These are phyloP conservation scores for Megalurothrips usitatus DNA, from an alignment of 2,888 invertebrate species.

Conservation along the genomic window DNA sequence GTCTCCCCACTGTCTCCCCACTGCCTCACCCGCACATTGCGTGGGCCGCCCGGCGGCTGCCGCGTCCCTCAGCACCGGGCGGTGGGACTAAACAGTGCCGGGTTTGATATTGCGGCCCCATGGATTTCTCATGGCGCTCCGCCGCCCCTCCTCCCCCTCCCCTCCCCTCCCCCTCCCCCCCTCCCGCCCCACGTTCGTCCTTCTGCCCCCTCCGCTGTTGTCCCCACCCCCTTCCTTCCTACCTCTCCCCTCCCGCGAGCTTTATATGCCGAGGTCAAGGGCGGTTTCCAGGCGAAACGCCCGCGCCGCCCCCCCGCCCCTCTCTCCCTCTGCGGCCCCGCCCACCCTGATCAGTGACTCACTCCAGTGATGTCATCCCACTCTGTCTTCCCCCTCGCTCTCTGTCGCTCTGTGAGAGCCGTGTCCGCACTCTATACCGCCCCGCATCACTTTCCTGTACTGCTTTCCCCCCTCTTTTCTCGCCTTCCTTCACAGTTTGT, in stretches of 20 bases:
- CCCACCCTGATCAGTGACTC: slow-evolving; percentile 1
- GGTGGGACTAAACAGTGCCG: background rate
- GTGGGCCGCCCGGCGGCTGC: too few species aligned
- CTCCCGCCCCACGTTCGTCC: background rate
- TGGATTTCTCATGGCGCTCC: background rate
- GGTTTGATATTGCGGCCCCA: background rate
- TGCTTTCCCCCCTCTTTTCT: too few species aligned
- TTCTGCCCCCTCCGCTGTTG: background rate
- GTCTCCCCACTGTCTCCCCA: background rate
- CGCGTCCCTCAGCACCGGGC: slow-evolving; percentile 35
- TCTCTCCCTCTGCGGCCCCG: background rate
- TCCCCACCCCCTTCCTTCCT: background rate
- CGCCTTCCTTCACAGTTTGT: too few species aligned
- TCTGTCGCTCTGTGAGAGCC: too few species aligned
- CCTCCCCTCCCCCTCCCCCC: background rate
- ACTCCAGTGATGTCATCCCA: background rate
- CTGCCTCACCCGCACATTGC: too few species aligned
- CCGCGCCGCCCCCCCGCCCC: background rate
- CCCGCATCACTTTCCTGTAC: too few species aligned
- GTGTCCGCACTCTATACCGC: too few species aligned
- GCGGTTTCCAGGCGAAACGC: slow-evolving; percentile 20
- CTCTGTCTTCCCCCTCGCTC: background rate
- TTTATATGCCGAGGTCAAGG: slow-evolving; percentile 5
- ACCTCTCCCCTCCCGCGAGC: background rate
- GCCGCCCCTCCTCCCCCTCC: background rate